Percentiles rank a stretch among this genome's conserved stretches.
These are phyloP conservation scores for Laticauda laticaudata DNA, from an alignment of 2,113 vertebrate genomes.

Conservation along the genomic window DNA sequence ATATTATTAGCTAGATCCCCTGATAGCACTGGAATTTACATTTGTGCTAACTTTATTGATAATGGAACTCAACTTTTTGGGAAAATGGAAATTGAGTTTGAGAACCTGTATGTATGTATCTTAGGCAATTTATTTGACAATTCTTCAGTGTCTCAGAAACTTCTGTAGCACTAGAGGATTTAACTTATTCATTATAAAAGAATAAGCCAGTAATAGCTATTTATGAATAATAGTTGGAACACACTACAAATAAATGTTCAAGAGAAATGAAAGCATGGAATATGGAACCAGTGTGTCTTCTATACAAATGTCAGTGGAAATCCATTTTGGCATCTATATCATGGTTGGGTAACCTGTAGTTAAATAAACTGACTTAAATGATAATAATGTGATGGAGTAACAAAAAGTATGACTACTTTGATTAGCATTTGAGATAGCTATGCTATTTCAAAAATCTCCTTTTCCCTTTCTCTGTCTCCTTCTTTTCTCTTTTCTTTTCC, in stretches of 20 bases:
- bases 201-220: not conserved
- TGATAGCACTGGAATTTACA: not conserved
- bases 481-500: not conserved
- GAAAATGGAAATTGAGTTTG: not conserved
- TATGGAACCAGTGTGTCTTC: not conserved
- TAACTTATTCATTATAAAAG: not conserved
- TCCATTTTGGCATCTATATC: not conserved
- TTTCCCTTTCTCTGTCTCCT: not conserved
- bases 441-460: not conserved
- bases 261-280: not conserved
- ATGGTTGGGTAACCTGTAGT: not conserved
- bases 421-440: not conserved
- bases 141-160: not conserved
- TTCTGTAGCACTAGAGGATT: not conserved
- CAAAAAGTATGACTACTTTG: not conserved
- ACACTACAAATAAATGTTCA: not conserved
- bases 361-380: not conserved
- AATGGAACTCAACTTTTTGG: not conserved
- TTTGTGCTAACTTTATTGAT: not conserved
- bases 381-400: not conserved
- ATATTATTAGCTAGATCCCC: not conserved
- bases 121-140: not conserved
- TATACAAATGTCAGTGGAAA: not conserved
- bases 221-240: not conserved
- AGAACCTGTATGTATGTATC: not conserved